A percentile compares a stretch with the other conserved stretches of the same genome.
These are phyloP conservation scores for Drosophila melanosoma DNA, from an alignment of 2,888 invertebrate species.

Conservation along the genomic window DNA sequence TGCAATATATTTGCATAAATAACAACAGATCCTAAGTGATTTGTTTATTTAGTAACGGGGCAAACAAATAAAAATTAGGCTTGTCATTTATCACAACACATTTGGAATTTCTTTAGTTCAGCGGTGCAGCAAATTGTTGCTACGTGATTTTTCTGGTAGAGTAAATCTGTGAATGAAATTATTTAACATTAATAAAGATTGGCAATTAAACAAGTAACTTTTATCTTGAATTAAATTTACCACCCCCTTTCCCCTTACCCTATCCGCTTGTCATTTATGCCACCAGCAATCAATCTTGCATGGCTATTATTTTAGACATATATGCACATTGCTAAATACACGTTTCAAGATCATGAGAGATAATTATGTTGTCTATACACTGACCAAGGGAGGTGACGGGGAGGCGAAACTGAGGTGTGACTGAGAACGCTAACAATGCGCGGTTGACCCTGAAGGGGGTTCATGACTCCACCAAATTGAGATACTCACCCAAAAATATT, in stretches of 20 bases:
- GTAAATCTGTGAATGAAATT: constrained; percentile 20
- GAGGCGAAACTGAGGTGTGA: neutral
- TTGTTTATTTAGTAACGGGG: constrained; percentile 24
- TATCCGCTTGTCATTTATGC: neutral
- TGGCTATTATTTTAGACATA: constrained; percentile 38
- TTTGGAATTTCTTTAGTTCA: neutral
- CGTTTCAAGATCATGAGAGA: constrained; percentile 54
- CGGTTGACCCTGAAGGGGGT: constrained; percentile 44
- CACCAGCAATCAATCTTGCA: constrained; percentile 35
- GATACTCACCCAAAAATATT: constrained; percentile 23
- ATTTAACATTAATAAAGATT: constrained; percentile 26
- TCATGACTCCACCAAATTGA: constrained; percentile 46
- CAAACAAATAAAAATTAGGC: neutral
- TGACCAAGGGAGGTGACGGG: neutral
- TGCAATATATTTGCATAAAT: constrained; percentile 19
- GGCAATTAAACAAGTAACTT: constrained; percentile 37
- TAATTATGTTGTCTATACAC: constrained; percentile 47
- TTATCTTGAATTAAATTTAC: neutral
- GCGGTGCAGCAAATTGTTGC: neutral
- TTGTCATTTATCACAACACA: neutral
- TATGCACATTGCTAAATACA: constrained; percentile 21
- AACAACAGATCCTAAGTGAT: constrained; percentile 29
- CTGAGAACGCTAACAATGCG: constrained; percentile 48
- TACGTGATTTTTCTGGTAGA: neutral
- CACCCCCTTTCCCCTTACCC: neutral